A percentile compares a stretch with the other conserved stretches of the same genome.
Conservation (phyloP, 2,888 invertebrate species). For the Caenorhabditis imperialis region DNA sequence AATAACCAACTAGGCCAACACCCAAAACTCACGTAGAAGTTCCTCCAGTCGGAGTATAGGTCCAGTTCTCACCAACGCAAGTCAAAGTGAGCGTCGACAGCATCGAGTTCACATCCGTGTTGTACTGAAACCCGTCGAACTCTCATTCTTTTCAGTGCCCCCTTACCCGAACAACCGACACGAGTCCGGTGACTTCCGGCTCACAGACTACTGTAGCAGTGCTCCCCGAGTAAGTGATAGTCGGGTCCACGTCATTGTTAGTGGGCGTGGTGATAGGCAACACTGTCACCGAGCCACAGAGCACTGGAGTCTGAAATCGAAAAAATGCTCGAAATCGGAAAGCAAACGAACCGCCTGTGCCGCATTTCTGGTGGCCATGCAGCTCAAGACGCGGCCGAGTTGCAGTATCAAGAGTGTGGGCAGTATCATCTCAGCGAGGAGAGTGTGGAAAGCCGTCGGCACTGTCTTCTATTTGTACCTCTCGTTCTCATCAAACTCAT, state of each 20-base stretch:
- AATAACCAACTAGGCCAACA: neutral
- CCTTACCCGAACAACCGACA: neutral
- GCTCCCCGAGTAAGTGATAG: neutral
- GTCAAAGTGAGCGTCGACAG: neutral
- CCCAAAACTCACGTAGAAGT: neutral
- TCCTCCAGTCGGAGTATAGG: neutral
- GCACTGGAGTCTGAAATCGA: neutral
- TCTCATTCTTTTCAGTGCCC: too few relatives aligned
- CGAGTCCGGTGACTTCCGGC: neutral
- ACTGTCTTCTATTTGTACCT: conserved; percentile 25
- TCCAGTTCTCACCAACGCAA: neutral
- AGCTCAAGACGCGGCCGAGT: neutral
- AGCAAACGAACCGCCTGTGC: neutral
- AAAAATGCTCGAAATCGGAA: neutral
- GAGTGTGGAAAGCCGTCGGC: neutral
- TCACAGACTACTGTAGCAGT: neutral
- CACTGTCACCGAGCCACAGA: neutral
- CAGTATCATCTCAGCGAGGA: neutral
- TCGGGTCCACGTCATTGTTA: neutral
- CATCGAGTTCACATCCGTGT: neutral
- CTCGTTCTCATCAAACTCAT: conserved; percentile 9
- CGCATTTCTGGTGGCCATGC: conserved; percentile 1
- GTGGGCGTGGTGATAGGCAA: neutral
- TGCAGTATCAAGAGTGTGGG: conserved; percentile 4
- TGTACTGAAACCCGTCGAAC: conserved; percentile 3